Conservation (phyloP, 2,888 invertebrate species). For the Nasonovia ribisnigri region DNA sequence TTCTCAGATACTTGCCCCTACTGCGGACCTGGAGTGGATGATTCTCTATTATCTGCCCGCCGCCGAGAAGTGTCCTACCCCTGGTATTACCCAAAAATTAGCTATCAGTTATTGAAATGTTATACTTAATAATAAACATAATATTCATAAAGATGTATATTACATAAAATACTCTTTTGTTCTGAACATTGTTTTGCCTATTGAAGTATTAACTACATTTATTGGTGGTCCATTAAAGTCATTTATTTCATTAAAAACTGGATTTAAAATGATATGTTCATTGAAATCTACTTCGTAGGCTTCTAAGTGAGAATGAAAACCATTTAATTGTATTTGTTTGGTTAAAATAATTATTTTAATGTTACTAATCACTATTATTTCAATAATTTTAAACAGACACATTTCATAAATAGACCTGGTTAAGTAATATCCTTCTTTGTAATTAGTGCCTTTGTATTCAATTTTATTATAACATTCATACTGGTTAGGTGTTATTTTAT, state of each 20-base stretch:
- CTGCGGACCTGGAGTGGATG: too few species aligned
- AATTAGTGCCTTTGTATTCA: background rate
- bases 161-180: constrained; percentile 11
- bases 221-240: constrained; percentile 29
- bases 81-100: too few species aligned
- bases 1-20: too few species aligned
- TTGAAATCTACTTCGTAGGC: background rate
- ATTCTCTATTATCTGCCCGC: too few species aligned
- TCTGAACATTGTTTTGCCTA: background rate
- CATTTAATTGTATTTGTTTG: background rate
- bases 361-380: constrained; percentile 16
- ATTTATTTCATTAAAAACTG: constrained; percentile 26
- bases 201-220: constrained; percentile 18
- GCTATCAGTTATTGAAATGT: too few species aligned
- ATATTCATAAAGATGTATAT: too few species aligned
- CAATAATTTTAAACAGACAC: background rate
- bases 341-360: constrained; percentile 23
- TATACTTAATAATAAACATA: too few species aligned
- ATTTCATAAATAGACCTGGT: background rate
- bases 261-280: background rate
- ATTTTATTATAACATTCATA: constrained; percentile 15
- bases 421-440: constrained; percentile 1
- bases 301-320: constrained; percentile 19
- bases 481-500: background rate
- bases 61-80: too few species aligned